Evolutionary conservation across 35 echinoderm and acorn worm genomes (phyloP).

Genomic region (Patiria miniata): DNA sequence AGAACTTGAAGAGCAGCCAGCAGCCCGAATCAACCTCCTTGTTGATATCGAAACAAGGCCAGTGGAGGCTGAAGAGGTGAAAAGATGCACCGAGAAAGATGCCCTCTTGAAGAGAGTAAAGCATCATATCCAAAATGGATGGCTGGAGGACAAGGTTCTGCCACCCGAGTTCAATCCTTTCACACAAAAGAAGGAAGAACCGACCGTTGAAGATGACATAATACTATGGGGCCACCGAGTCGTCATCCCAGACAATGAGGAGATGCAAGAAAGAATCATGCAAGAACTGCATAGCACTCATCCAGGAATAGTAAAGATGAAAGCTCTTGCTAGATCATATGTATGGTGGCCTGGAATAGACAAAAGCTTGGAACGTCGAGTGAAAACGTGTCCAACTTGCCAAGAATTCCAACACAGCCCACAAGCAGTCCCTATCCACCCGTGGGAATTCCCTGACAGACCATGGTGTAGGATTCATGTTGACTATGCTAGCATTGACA

Average conservation of each 20-base stretch:
- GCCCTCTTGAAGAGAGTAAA: slow-evolving; percentile 34
- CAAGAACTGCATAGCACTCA: slow-evolving; percentile 50
- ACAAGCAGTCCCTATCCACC: neutral
- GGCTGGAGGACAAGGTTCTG: neutral
- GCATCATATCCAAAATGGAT: slow-evolving; percentile 40
- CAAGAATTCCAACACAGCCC: slow-evolving; percentile 22
- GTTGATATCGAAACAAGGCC: too few relatives aligned
- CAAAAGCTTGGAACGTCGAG: too few relatives aligned
- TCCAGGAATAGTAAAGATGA: slow-evolving; percentile 41
- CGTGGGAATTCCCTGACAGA: too few relatives aligned
- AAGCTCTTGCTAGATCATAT: too few relatives aligned
- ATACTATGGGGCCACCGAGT: slow-evolving; percentile 37
- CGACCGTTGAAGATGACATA: slow-evolving; percentile 42
- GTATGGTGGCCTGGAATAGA: too few relatives aligned
- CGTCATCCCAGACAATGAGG: slow-evolving; percentile 46
- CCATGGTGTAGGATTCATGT: too few relatives aligned
- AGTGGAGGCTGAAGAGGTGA: too few relatives aligned
- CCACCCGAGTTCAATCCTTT: slow-evolving; percentile 14
- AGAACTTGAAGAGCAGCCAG: neutral
- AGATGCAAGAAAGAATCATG: slow-evolving; percentile 17
- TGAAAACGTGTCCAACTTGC: neutral
- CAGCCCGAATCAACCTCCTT: too few relatives aligned
- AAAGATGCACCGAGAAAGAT: neutral
- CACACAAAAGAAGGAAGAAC: slow-evolving; percentile 43
- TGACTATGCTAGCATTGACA: too few relatives aligned